phyloP scores from a whole-genome alignment of 2,888 invertebrate genomes.

The Cephus pulcher region DNA sequence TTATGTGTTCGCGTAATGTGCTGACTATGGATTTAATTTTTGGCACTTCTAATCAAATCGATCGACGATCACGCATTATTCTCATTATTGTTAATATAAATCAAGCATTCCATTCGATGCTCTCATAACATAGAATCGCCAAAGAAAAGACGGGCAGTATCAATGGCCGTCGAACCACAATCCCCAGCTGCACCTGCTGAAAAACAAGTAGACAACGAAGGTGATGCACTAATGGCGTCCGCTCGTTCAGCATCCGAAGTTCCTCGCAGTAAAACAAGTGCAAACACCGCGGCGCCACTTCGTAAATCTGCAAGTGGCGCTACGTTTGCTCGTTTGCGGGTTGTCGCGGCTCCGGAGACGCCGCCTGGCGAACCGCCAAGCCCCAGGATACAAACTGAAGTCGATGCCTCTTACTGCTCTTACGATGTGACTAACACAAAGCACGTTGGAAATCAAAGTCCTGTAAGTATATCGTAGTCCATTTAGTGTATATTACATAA shows the following conservation, averaged over 20 bases:
- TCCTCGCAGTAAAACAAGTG: conserved; percentile 51
- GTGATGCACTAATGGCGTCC: conserved; percentile 71
- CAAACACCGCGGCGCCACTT: conserved; percentile 50
- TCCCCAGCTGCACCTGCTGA: conserved; percentile 52
- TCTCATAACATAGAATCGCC: conserved; percentile 60
- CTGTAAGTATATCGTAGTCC: conserved; percentile 42
- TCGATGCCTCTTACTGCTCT: conserved; percentile 71
- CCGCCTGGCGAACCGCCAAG: conserved; percentile 70
- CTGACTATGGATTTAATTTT: neutral
- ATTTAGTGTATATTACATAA: neutral
- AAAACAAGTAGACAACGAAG: conserved; percentile 74
- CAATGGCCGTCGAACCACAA: conserved; percentile 66
- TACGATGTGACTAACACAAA: conserved; percentile 62
- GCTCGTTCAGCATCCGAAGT: conserved; percentile 68
- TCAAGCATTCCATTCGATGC: neutral
- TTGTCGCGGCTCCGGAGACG: conserved; percentile 69
- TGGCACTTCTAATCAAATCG: neutral
- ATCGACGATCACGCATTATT: neutral
- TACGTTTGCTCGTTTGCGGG: conserved; percentile 79
- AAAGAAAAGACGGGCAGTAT: conserved; percentile 67
- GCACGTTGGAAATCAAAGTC: conserved; percentile 61
- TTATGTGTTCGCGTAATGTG: neutral
- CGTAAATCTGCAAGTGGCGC: conserved; percentile 70
- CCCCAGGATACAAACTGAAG: conserved; percentile 71
- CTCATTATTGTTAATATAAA: neutral